Base-by-base conservation (phyloP, 2,113 vertebrate species). In the Leuciscus idus region DNA sequence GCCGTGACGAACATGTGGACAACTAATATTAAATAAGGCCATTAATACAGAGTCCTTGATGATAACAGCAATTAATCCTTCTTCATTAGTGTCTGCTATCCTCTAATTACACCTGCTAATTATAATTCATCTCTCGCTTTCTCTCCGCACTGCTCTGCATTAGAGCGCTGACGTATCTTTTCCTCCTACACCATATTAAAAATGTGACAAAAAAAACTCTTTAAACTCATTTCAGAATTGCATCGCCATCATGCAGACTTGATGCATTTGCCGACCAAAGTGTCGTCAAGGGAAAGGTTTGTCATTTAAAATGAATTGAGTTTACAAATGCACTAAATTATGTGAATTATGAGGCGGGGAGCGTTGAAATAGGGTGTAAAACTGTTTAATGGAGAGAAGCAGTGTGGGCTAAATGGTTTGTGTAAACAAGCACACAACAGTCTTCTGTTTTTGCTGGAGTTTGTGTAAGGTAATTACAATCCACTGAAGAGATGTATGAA, bases 21-120 rank as follows among this genome's bases (percentile, higher is more conserved):
- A 52, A 28, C 84, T 73, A 48, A 55, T 62, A 74, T 85, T 83
- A 83, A 72, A 81, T 59, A 88, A 48, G 64, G 43, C 59, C 85
- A 83, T 89, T 90, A 87, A 90, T 87, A 79, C 21, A 82, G 80
- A 87, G 75, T 83, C 85, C 87, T 88, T 85, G 89, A 84, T 87
- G 77, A 87, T 88, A 87, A 85, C 80, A 79, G 83, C 77, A 75
- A 88, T 90, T 87, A 90, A 90, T 90, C 89, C 89, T 83, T 85
- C 85, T 88, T 88, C 73, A 87, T 88, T 88, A 86, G 55, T 83
- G 87, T 85, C 85, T 84, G 84, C 84, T 77, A 82, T 86, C 83
- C 74, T 85, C 85, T 87, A 88, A 88, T 88, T 88, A 90, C 59
- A 84, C 83, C 77, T 86, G 83, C 87, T 90, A 85, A 88, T 90